These are phyloP conservation scores for Dasypogon diadema DNA, from an alignment of 2,888 invertebrate species.

Conservation along the genomic window DNA sequence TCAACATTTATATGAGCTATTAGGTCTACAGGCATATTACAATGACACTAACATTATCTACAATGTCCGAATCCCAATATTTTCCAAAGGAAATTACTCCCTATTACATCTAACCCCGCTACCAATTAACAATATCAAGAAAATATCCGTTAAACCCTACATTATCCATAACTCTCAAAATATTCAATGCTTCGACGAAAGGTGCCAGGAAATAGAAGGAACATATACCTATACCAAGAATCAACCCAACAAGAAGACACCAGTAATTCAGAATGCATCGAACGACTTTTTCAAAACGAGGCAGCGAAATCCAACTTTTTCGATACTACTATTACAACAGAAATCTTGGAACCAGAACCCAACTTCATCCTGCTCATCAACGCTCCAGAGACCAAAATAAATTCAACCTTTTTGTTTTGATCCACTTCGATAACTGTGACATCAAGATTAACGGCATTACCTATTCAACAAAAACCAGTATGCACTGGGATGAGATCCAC, in stretches of 20 bases:
- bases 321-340: too few species aligned
- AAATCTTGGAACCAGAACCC: too few species aligned
- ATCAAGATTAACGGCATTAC: too few species aligned
- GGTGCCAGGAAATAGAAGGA: constrained; percentile 45
- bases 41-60: constrained; percentile 55
- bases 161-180: constrained; percentile 23
- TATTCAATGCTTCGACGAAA: constrained; percentile 44
- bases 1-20: constrained; percentile 55
- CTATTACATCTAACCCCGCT: constrained; percentile 53
- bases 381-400: too few species aligned
- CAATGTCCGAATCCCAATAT: constrained; percentile 53
- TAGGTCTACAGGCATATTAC: constrained; percentile 53
- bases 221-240: constrained; percentile 45
- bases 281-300: constrained; percentile 39
- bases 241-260: constrained; percentile 36
- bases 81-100: constrained; percentile 40
- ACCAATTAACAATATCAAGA: constrained; percentile 54
- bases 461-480: too few species aligned
- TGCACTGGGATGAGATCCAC: too few species aligned
- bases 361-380: too few species aligned
- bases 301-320: constrained; percentile 34
- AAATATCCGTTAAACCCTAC: constrained; percentile 50
- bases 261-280: constrained; percentile 36
- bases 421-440: too few species aligned
- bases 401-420: too few species aligned